Percentiles rank a stretch among this genome's conserved stretches.
These are phyloP conservation scores for Neosalanx taihuensis DNA, from an alignment of 2,797 vertebrate genomes.

Conservation along the genomic window DNA sequence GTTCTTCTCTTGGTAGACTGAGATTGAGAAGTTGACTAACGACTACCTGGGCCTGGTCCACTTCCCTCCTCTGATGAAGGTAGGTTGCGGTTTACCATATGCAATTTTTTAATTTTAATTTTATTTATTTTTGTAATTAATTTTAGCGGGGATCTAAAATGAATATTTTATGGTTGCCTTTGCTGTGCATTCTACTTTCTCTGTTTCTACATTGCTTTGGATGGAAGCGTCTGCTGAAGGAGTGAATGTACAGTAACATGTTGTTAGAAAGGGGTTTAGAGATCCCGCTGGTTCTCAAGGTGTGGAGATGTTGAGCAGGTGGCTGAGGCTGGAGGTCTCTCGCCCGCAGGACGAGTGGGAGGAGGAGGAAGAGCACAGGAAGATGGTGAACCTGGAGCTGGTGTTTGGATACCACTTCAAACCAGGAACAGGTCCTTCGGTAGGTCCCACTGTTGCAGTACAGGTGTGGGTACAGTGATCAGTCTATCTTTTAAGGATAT, in stretches of 20 bases:
- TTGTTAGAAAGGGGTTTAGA: too few relatives aligned
- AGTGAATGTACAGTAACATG: too few relatives aligned
- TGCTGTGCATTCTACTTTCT: too few relatives aligned
- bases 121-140: conserved; percentile 4
- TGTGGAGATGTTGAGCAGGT: too few relatives aligned
- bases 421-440: conserved; percentile 82
- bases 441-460: conserved; percentile 64
- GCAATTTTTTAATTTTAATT: neutral
- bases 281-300: too few relatives aligned
- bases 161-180: too few relatives aligned
- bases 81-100: conserved; percentile 36
- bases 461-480: neutral
- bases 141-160: too few relatives aligned
- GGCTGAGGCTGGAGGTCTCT: neutral
- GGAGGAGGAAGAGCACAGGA: conserved; percentile 58
- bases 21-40: conserved; percentile 91
- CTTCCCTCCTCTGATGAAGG: conserved; percentile 95
- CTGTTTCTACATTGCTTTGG: too few relatives aligned
- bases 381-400: conserved; percentile 77
- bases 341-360: conserved; percentile 65
- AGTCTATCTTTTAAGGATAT: neutral
- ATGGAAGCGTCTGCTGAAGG: too few relatives aligned
- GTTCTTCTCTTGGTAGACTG: conserved; percentile 71
- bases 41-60: conserved; percentile 93
- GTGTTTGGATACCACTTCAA: conserved; percentile 98